A percentile compares a stretch with the other conserved stretches of the same genome.
These are phyloP conservation scores for Erynnis tages DNA, from an alignment of 2,888 invertebrate genomes.

Conservation along the genomic window DNA sequence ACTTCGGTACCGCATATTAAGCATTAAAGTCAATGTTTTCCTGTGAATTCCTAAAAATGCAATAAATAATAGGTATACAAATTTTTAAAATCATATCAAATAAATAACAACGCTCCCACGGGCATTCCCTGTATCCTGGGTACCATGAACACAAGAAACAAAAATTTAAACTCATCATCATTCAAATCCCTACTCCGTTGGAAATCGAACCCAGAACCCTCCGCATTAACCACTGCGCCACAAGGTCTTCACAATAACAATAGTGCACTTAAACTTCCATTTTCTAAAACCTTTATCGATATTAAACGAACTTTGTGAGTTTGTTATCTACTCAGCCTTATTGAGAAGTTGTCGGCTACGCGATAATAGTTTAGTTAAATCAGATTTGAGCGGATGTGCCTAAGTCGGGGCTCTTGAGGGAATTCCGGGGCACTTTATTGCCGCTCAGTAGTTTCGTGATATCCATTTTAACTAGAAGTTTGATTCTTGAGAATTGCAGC, in stretches of 20 bases:
- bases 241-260: background rate
- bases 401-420: constrained; percentile 5
- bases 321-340: constrained; percentile 3
- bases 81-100: no score
- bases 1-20: no score
- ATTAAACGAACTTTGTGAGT: constrained; percentile 1
- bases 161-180: no score
- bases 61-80: no score
- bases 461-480: constrained; percentile 7
- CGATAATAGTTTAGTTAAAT: constrained; percentile 13
- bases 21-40: no score
- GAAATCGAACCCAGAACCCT: no score
- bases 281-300: background rate
- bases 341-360: constrained; percentile 10
- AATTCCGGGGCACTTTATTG: constrained; percentile 13
- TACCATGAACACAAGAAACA: no score
- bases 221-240: no score
- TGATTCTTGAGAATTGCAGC: background rate
- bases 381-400: constrained; percentile 18
- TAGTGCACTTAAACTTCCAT: background rate
- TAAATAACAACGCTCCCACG: no score
- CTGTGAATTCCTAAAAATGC: no score
- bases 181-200: no score
- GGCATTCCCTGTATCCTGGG: no score
- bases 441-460: constrained; percentile 9